Evolutionary conservation across 2,113 vertebrate genomes (phyloP).

Genomic region (Strix aluco): DNA sequence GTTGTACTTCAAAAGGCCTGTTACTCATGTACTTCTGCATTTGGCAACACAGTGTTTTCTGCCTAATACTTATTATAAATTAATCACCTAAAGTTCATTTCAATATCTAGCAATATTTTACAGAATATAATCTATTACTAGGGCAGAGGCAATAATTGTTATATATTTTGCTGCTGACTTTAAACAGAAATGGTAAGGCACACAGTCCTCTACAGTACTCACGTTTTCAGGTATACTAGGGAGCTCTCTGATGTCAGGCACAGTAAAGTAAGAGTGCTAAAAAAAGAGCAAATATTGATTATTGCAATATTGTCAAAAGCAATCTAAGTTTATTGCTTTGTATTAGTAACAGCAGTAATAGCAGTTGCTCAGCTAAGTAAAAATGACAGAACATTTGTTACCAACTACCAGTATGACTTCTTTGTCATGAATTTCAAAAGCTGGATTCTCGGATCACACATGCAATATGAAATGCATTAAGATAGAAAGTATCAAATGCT

Average conservation of each 20-base stretch:
- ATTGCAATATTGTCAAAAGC: background rate
- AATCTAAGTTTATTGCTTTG: background rate
- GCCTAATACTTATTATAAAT: background rate
- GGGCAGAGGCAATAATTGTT: background rate
- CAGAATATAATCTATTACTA: background rate
- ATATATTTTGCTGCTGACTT: background rate
- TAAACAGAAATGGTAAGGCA: background rate
- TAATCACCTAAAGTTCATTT: background rate
- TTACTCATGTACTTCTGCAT: background rate
- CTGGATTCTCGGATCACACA: background rate
- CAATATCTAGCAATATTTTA: background rate
- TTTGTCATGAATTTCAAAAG: background rate
- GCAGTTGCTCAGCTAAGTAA: background rate
- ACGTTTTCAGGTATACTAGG: constrained; percentile 98
- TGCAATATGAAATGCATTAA: background rate
- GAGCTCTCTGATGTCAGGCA: constrained; percentile 91
- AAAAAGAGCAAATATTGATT: constrained; percentile 30
- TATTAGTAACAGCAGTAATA: background rate
- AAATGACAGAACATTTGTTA: background rate
- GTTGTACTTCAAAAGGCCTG: background rate
- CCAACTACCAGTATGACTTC: background rate
- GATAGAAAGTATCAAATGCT: background rate
- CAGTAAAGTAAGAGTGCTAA: constrained; percentile 95
- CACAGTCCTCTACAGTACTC: constrained; percentile 65
- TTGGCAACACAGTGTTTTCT: background rate